Conservation (phyloP, 2,797 vertebrate genomes). For the Enteromius mattozi region DNA sequence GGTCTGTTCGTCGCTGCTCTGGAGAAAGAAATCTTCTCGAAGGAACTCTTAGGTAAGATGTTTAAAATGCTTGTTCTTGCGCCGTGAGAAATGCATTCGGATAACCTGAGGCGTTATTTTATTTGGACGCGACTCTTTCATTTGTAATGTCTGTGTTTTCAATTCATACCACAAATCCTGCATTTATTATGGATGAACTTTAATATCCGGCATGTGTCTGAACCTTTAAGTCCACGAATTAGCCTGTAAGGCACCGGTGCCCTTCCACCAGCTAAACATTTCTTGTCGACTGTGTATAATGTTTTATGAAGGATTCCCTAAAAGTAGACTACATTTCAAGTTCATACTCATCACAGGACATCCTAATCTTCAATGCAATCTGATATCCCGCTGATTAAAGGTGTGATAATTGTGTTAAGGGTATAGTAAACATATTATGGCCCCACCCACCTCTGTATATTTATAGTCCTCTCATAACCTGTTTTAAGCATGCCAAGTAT, state of each 20-base stretch:
- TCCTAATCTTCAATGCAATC: too few species aligned
- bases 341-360: background rate
- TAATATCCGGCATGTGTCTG: conserved; percentile 5
- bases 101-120: background rate
- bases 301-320: background rate
- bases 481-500: background rate
- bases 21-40: conserved; percentile 68
- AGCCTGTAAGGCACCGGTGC: background rate
- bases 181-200: background rate
- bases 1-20: conserved; percentile 68
- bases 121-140: background rate
- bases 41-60: conserved; percentile 75
- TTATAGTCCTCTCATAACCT: background rate
- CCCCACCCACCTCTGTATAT: background rate
- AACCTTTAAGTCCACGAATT: conserved; percentile 2
- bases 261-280: too few species aligned
- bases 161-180: background rate
- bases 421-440: background rate
- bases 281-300: background rate
- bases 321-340: background rate
- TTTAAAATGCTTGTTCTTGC: conserved; percentile 7
- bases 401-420: too few species aligned
- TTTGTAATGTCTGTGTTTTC: background rate
- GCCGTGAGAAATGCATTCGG: background rate
- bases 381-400: background rate